phyloP scores from a whole-genome alignment of 2,888 invertebrate species.

The Priocnemis perturbator region DNA sequence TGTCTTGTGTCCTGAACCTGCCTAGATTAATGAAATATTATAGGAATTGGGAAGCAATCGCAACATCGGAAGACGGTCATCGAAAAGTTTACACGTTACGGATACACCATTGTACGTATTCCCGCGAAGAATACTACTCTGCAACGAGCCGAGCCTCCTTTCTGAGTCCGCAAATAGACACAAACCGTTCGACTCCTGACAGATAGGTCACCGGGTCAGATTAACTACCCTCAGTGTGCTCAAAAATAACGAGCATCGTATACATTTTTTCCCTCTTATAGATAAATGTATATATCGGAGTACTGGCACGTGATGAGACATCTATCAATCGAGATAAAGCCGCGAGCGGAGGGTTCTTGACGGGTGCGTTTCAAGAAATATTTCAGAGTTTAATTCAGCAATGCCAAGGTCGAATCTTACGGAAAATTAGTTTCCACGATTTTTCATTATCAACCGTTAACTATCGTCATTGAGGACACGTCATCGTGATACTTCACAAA shows the following conservation, averaged over 20 bases:
- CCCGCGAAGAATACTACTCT: slow-evolving; percentile 23
- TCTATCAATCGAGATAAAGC: slow-evolving; percentile 24
- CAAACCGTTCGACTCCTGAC: slow-evolving; percentile 60
- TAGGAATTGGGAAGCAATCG: no score
- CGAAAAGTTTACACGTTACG: no score
- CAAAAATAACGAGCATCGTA: slow-evolving; percentile 52
- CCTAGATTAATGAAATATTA: no score
- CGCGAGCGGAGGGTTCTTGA: not conserved
- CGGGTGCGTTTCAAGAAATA: not conserved
- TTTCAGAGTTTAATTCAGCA: not conserved
- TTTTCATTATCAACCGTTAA: no score
- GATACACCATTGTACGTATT: not conserved
- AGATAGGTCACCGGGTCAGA: slow-evolving; percentile 66
- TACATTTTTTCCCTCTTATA: slow-evolving; percentile 21
- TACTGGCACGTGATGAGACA: slow-evolving; percentile 18
- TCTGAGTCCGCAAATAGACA: slow-evolving; percentile 59
- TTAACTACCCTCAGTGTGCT: slow-evolving; percentile 53
- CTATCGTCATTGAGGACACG: no score
- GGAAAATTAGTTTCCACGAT: not conserved
- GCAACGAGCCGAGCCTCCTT: slow-evolving; percentile 30
- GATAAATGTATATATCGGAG: not conserved
- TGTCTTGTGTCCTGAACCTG: no score
- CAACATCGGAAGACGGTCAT: no score
- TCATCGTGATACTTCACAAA: not conserved
- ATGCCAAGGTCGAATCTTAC: not conserved